Base-by-base conservation (phyloP, 2,797 vertebrate genomes). In the Australoheros facetus region DNA sequence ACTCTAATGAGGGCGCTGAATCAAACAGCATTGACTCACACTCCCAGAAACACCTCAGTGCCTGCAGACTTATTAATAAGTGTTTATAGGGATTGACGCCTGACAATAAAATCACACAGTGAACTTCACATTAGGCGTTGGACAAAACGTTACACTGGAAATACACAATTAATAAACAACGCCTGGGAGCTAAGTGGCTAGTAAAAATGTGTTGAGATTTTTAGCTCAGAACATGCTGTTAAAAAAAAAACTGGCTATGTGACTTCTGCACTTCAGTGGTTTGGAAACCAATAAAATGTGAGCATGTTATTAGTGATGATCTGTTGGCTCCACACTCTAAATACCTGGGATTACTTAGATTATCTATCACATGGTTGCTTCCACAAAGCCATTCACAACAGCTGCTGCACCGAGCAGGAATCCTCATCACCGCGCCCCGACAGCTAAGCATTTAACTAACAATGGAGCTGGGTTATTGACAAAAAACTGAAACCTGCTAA, bases 321-420 rank as follows among this genome's bases (percentile, higher is more conserved):
- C 69, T 56, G 32, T 54, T 75, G 56, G 64, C 70, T 62, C 34
- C 13, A 48, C 19, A 71, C n/a, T 59, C n/a, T 77, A 26, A 78
- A 76, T 60, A 80, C 56, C 57, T 70, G 42, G 64, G 77, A 77
- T 86, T 85, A 85, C 8, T 70, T 58, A 42, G 81, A 81, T 88
- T 72, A 73, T 78, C 51, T 13, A 45, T 81, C 73, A 80, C 42
- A 76, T 32, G 64, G 12, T 10, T 77, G 39, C 58, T 55, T 79
- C 74, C 30, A 76, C 71, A 74, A 75, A 80, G 56, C 23, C 32
- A 74, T 34, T 87, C n/a, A 77, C 26, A 71, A 73, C 17, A 45
- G 30, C 57, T 71, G 72, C 71, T n/a, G 17, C 26, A 45, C 64
- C 28, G 16, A n/a, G 26, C 42, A 48, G 71, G 39, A 73, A 78